Conservation (phyloP, 2,113 vertebrate genomes). For the Misgurnus mizolepis region DNA sequence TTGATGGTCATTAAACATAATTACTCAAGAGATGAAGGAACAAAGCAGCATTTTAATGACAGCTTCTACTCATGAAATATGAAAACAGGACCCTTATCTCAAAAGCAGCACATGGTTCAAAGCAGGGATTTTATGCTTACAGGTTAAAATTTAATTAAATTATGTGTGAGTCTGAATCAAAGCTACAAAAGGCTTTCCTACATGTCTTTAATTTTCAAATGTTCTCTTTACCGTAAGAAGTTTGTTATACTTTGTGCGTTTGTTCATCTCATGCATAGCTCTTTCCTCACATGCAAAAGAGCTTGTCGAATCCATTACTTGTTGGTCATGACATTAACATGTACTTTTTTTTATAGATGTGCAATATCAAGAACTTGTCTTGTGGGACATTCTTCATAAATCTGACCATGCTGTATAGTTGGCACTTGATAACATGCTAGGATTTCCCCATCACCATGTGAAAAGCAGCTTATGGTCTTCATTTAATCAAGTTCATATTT, state of each 20-base stretch:
- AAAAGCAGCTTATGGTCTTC: constrained; percentile 62
- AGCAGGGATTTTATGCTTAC: constrained; percentile 62
- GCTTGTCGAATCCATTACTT: constrained; percentile 17
- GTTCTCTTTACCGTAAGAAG: not conserved
- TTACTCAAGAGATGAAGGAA: constrained; percentile 52
- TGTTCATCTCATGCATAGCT: not conserved
- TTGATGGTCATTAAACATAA: constrained; percentile 59
- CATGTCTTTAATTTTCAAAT: constrained; percentile 20
- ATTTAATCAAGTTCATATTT: constrained; percentile 59
- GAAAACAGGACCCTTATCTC: constrained; percentile 62
- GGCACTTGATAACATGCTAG: constrained; percentile 1
- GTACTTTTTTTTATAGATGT: not conserved
- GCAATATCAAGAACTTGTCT: not conserved
- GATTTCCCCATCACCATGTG: not conserved
- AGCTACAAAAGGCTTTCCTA: constrained; percentile 46
- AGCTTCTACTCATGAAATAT: constrained; percentile 45
- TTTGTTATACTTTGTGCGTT: not conserved
- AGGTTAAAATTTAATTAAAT: constrained; percentile 63
- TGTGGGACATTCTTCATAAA: not conserved
- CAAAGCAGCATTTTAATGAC: constrained; percentile 44
- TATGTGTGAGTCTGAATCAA: constrained; percentile 57
- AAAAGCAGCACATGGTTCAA: constrained; percentile 63
- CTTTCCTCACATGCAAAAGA: not conserved
- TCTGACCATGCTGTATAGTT: not conserved
- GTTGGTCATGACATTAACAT: constrained; percentile 4